These are phyloP conservation scores for Crocodylus rhombifer DNA, from an alignment of 2,797 vertebrate genomes.

Conservation along the genomic window DNA sequence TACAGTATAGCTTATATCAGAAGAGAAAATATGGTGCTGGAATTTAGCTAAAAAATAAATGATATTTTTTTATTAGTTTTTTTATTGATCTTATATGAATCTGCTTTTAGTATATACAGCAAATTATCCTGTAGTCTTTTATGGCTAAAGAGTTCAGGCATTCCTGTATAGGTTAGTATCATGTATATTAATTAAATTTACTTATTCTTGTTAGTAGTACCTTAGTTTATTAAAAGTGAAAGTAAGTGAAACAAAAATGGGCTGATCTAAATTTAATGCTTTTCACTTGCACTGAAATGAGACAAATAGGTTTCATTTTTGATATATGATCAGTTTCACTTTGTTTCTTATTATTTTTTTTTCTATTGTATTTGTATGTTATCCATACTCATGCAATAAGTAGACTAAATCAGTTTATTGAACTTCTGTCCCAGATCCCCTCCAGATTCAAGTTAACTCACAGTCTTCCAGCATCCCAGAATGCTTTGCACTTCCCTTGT, in stretches of 20 bases:
- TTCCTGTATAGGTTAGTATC: neutral
- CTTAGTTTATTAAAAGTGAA: neutral
- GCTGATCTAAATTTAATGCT: no score
- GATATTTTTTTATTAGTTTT: neutral
- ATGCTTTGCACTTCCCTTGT: no score
- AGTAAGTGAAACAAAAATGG: neutral
- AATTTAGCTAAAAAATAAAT: slow-evolving; percentile 36
- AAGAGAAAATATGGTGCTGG: neutral
- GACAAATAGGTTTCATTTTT: neutral
- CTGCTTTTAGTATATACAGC: neutral
- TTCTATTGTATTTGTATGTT: no score
- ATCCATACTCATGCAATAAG: no score
- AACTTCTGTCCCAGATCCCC: no score
- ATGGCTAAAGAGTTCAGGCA: neutral
- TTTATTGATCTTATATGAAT: neutral
- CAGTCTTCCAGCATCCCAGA: no score
- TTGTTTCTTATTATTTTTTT: neutral
- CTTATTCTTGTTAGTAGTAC: neutral
- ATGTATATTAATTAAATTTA: neutral
- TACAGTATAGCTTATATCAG: neutral
- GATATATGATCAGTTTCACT: neutral
- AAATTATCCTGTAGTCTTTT: neutral
- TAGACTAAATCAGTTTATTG: no score
- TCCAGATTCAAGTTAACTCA: no score
- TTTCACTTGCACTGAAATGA: neutral